Conservation (phyloP, 2,797 vertebrate species). For the Remorina albescens region DNA sequence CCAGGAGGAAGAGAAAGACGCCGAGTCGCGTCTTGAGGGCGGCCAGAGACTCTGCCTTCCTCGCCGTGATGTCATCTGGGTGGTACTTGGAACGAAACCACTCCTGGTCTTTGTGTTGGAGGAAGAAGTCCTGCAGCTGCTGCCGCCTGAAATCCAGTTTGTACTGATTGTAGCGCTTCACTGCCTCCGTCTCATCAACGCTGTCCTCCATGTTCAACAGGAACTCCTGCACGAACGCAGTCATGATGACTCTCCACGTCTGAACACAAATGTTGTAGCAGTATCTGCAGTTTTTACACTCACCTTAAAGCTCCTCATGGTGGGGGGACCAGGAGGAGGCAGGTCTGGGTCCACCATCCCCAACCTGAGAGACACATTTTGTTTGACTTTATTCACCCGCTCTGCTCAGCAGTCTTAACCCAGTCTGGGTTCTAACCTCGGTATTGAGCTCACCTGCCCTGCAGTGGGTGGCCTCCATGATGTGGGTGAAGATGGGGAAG, state of each 20-base stretch:
- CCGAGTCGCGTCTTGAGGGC: conserved; percentile 88
- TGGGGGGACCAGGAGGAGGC: conserved; percentile 83
- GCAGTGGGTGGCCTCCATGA: conserved; percentile 86
- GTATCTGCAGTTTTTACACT: not conserved
- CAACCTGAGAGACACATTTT: conserved; percentile 74
- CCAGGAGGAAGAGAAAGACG: conserved; percentile 89
- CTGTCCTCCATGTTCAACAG: conserved; percentile 89
- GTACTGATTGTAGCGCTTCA: conserved; percentile 94
- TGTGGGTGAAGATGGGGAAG: conserved; percentile 87
- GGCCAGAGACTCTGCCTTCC: conserved; percentile 85
- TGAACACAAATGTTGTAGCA: too few relatives aligned
- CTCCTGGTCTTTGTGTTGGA: conserved; percentile 93
- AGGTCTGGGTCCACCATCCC: conserved; percentile 89
- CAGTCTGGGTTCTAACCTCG: too few relatives aligned
- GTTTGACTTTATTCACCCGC: too few relatives aligned
- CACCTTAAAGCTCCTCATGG: conserved; percentile 91
- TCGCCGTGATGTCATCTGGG: conserved; percentile 88
- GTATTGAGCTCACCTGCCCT: conserved; percentile 83
- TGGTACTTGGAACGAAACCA: conserved; percentile 95
- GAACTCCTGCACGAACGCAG: conserved; percentile 75
- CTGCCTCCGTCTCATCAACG: conserved; percentile 93
- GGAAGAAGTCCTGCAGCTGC: conserved; percentile 96
- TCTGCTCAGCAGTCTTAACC: too few relatives aligned
- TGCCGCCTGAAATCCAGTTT: conserved; percentile 94
- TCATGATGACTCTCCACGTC: not conserved